These are phyloP conservation scores for Girardinichthys multiradiatus DNA, from an alignment of 2,113 vertebrate genomes.

Conservation along the genomic window DNA sequence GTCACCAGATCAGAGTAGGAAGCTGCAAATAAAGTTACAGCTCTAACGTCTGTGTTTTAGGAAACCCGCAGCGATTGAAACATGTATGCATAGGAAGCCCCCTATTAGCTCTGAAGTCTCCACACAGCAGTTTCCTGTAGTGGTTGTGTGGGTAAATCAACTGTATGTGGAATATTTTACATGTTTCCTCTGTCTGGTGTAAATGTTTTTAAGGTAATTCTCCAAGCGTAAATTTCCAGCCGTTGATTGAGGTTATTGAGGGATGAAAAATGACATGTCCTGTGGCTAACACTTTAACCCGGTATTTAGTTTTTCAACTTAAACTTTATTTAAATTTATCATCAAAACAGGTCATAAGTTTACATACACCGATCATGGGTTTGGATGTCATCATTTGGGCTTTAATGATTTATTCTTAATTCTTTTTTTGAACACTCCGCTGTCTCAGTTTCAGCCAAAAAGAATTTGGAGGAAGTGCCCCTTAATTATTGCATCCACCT, in stretches of 20 bases:
- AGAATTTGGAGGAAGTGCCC: too few relatives aligned
- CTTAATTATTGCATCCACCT: too few relatives aligned
- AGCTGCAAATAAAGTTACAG: slow-evolving; percentile 34
- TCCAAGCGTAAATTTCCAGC: slow-evolving; percentile 12
- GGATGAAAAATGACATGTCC: slow-evolving; percentile 32
- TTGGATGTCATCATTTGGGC: neutral
- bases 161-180: slow-evolving; percentile 24
- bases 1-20: slow-evolving; percentile 38
- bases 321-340: neutral
- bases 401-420: too few relatives aligned
- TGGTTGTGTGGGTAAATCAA: slow-evolving; percentile 34
- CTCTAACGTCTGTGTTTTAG: slow-evolving; percentile 4
- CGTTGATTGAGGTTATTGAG: too few relatives aligned
- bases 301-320: neutral
- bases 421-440: too few relatives aligned
- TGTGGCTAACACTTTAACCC: slow-evolving; percentile 11
- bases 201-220: slow-evolving; percentile 48
- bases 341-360: slow-evolving; percentile 8
- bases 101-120: slow-evolving; percentile 23
- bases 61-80: slow-evolving; percentile 12
- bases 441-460: too few relatives aligned
- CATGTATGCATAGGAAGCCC: slow-evolving; percentile 47
- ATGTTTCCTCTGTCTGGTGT: slow-evolving; percentile 60
- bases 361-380: neutral
- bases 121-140: slow-evolving; percentile 29